A percentile compares a stretch with the other conserved stretches of the same genome.
These are phyloP conservation scores for Struthidea cinerea DNA, from an alignment of 2,113 vertebrate species.

Conservation along the genomic window DNA sequence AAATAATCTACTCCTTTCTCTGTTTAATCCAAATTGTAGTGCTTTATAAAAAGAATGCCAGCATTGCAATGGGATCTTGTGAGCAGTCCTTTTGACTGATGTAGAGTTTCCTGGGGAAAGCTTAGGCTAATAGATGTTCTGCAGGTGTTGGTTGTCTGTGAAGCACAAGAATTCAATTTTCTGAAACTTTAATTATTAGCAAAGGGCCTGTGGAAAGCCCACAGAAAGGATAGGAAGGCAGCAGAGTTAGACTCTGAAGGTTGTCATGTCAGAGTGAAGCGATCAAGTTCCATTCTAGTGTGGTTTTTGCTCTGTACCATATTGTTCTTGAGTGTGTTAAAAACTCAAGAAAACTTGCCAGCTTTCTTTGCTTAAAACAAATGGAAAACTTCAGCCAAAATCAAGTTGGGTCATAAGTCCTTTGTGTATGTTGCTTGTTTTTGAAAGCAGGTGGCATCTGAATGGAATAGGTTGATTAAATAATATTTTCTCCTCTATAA, in stretches of 20 bases:
- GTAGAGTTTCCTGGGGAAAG: neutral
- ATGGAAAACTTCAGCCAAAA: neutral
- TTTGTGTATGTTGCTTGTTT: neutral
- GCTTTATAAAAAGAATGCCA: neutral
- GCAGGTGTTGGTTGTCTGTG: neutral
- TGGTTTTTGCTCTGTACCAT: neutral
- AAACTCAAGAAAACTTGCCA: neutral
- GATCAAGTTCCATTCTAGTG: neutral
- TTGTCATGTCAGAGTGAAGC: neutral
- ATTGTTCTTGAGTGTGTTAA: neutral
- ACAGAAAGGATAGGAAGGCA: neutral
- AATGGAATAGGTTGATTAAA: neutral
- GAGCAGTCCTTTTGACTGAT: neutral
- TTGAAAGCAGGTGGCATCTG: neutral
- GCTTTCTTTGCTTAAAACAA: neutral
- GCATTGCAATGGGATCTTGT: neutral
- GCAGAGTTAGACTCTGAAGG: neutral
- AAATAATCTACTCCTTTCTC: neutral
- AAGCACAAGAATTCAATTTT: neutral
- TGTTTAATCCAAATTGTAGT: neutral
- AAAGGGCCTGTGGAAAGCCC: neutral
- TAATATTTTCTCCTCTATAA: neutral
- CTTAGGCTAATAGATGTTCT: neutral
- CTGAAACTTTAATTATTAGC: neutral
- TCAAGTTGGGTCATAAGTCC: neutral